Base-by-base conservation (phyloP, 2,797 vertebrate genomes). In the Lepidocolaptes lacrymiger region DNA sequence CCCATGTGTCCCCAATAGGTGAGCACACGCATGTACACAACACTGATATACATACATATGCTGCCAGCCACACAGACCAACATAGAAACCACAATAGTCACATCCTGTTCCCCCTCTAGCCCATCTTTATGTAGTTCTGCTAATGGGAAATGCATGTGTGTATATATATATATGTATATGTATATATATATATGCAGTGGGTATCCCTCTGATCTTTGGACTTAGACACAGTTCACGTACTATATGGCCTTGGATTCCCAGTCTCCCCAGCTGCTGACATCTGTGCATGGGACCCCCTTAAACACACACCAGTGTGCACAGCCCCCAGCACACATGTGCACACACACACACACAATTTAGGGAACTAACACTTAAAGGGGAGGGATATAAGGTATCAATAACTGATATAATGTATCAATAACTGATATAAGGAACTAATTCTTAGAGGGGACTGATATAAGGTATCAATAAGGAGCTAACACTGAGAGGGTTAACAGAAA, bases 101-200 rank as follows among this genome's bases (percentile, higher is more conserved):
- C 24, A 21, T 16, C 55, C 72, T 46, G 2, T 24, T 72, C 14
- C 9, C 22, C n/a, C 54, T 72, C 49, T 54, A 49, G 21, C 32
- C 58, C 32, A 20, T 7, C 21, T 5, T 12, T 26, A 2, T 17
- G 5, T 18, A 28, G 34, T 6, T 62, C 48, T 43, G 32, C n/a
- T 32, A 7, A 2, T 15, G 59, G 59, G 54, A 76, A 80, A 58
- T 48, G 14, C 1, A 0, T 7, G 5, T 5, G 5, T 37, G 4
- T 20, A 6, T 4, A 15, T 26, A 14, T 1, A 0, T 6, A 6
- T 5, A 6, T 41, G 4, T 20, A 5, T 4, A 16, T 28, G n/a
- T 36, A 0, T 7, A 6, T 5, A 6, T 41, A 4, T 20, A 5
- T 4, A 16, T 28, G 18, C 10, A 28, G 24, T 3, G 20, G 8